phyloP scores from a whole-genome alignment of 2,797 vertebrate species.

The Mycteria americana region DNA sequence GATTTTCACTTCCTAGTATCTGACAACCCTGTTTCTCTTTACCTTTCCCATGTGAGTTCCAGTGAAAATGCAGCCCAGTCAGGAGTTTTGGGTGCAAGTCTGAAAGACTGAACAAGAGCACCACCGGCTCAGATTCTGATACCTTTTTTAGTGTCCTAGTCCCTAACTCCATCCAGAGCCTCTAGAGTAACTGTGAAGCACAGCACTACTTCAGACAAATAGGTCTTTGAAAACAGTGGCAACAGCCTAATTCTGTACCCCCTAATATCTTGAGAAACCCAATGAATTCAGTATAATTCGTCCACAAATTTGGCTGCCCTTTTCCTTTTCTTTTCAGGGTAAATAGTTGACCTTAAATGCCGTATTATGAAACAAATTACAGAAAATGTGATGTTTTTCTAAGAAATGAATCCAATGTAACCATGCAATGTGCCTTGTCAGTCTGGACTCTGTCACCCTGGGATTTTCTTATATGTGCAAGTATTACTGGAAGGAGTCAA shows the following conservation, averaged over 20 bases:
- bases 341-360: not conserved
- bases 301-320: not conserved
- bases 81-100: not conserved
- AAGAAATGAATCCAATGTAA: not conserved
- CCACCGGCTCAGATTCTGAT: not conserved
- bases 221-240: not conserved
- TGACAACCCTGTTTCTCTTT: not conserved
- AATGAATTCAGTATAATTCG: not conserved
- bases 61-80: not conserved
- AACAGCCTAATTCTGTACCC: not conserved
- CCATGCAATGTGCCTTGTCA: not conserved
- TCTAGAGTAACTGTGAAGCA: not conserved
- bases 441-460: not conserved
- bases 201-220: not conserved
- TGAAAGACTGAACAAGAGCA: not conserved
- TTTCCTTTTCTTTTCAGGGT: not conserved
- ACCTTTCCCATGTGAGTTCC: not conserved
- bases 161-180: not conserved
- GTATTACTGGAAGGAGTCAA: conserved; percentile 14
- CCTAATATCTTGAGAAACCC: not conserved
- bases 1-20: not conserved
- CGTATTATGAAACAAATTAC: conserved; percentile 27
- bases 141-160: not conserved
- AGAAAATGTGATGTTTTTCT: conserved; percentile 15
- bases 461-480: conserved; percentile 5